Evolutionary conservation across 1,140 invertebrate species (phyloP), one percentile per base, ranked within the genome.

Genomic region (Eueides isabella): DNA sequence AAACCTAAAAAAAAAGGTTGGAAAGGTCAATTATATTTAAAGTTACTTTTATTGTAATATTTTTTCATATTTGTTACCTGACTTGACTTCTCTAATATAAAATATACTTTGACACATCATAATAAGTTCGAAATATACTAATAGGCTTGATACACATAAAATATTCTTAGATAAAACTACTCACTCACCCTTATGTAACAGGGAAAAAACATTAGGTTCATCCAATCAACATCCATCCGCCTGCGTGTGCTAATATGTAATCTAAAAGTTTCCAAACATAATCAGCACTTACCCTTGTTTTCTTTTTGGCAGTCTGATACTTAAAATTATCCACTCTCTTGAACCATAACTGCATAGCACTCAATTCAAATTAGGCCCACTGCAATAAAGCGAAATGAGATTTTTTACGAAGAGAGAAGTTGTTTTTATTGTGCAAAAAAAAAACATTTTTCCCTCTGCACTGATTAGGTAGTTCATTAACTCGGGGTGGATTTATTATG

Each of bases 361-460:
- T 92, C 88, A 87, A 92, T 92, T 92, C 88, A 91, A 92, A 92
- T 92, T 92, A 92, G 88, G 81, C 83, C 71, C 76, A 82, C 76
- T 87, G 91, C 89, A 92, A 92, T 92, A 92, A 92, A 92, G 83
- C 85, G 85, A 88, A 91, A 92, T 92, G 91, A 92, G 91, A 82
- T 90, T 92, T 90, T 91, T 91, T 91, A 89, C 85, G 85, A 86
- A 88, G 75, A 80, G 86, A 80, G 79, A 89, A 88, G 86, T 91
- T 91, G 89, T 88, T 92, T 92, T 92, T 91, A 92, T 92, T 90
- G 85, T 84, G 77, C 68, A 72, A 80, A 82, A 84, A 83, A 82
- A 85, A 81, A 74, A 74, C 76, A 75, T 72, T 83, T 78, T 72
- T 76, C 80, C 86, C 81, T 83, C 83, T 74, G 74, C 81, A 79